Evolutionary conservation across 2,113 vertebrate genomes (phyloP).

Genomic region (Sitta europaea): DNA sequence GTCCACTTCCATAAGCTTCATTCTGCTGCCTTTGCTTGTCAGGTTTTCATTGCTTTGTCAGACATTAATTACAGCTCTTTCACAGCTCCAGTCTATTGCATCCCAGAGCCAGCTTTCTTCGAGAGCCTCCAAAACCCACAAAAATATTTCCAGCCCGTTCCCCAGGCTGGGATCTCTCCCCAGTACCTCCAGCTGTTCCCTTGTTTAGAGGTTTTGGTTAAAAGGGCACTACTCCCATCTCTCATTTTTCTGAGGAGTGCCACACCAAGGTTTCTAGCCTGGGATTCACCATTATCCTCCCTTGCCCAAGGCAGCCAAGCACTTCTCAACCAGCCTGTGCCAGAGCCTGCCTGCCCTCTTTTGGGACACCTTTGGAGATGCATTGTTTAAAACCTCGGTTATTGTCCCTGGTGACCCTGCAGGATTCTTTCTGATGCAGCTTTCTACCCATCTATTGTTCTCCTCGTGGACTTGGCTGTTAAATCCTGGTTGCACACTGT

Average conservation of each 20-base stretch:
- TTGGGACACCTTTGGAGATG: neutral
- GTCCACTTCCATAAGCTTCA: neutral
- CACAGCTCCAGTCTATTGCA: neutral
- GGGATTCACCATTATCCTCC: neutral
- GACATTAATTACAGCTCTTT: neutral
- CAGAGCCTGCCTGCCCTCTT: neutral
- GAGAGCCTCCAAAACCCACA: neutral
- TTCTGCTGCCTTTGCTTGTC: neutral
- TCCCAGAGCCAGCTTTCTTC: neutral
- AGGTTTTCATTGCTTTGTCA: slow-evolving; percentile 32
- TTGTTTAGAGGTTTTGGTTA: neutral
- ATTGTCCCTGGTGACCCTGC: neutral
- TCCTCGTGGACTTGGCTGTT: neutral
- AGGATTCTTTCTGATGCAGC: neutral
- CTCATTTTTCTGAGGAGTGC: neutral
- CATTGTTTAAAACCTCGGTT: neutral
- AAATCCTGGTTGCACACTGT: accelerated
- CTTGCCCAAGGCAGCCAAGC: neutral
- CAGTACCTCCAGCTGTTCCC: neutral
- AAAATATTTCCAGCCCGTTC: neutral
- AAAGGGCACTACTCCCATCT: neutral
- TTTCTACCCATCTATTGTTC: neutral
- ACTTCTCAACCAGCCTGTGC: neutral
- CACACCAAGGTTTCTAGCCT: neutral
- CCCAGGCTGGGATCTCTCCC: neutral